Evolutionary conservation across 1,140 invertebrate genomes (phyloP), one percentile per base, ranked within the genome.

Genomic region (Apolygus lucorum): DNA sequence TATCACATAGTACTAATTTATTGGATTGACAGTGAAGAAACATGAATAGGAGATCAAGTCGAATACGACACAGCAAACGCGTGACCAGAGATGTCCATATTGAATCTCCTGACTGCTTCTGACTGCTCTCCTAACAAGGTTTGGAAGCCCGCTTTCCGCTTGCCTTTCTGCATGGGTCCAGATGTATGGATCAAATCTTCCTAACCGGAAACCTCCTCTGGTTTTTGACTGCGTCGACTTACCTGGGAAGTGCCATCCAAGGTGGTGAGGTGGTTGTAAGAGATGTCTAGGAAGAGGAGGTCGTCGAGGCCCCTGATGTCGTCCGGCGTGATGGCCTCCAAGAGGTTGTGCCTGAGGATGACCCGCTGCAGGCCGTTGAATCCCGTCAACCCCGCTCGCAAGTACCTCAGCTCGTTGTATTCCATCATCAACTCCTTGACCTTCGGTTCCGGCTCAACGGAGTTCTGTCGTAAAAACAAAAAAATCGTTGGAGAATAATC

Each of bases 191-290:
- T n/a, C n/a, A n/a, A n/a, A n/a, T n/a, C n/a, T n/a, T n/a, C n/a
- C n/a, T n/a, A n/a, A n/a, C n/a, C n/a, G n/a, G n/a, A n/a, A n/a
- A n/a, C n/a, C n/a, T n/a, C n/a, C n/a, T n/a, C n/a, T n/a, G n/a
- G n/a, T n/a, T n/a, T n/a, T n/a, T n/a, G n/a, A n/a, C n/a, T n/a
- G n/a, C n/a, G n/a, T n/a, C n/a, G n/a, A n/a, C n/a, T n/a, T n/a
- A n/a, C 90, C 85, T 89, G 88, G 69, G 89, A 89, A 29, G 88
- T 88, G 79, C 90, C 87, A 76, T 90, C 88, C 21, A 92, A 80
- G 2, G 88, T 88, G 17, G 84, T 84, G 13, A 92, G 80, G 63
- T 86, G 82, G 77, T 92, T 92, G 74, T 88, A 81, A 0, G 90
- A 91, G 17, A 92, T 80, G 77, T 92, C 90, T 2, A 92, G 79